A percentile compares a stretch with the other conserved stretches of the same genome.
These are phyloP conservation scores for Tetraodon nigroviridis DNA, from an alignment of 2,113 vertebrate genomes.

Conservation along the genomic window DNA sequence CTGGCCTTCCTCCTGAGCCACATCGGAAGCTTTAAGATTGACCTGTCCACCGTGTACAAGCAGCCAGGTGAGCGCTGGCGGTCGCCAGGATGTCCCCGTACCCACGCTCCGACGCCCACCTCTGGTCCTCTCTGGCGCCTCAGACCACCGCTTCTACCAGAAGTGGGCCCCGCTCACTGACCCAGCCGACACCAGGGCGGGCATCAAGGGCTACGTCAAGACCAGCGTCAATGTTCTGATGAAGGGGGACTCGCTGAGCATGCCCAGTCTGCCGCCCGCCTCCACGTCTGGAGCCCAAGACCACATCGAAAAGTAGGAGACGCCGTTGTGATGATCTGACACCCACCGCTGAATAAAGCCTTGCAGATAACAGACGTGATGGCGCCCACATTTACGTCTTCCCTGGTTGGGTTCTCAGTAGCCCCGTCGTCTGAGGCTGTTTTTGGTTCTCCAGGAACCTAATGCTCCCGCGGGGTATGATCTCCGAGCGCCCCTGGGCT, in stretches of 20 bases:
- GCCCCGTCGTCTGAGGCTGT: neutral
- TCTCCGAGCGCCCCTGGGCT: conserved; percentile 87
- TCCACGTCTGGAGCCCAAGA: conserved; percentile 60
- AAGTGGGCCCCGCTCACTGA: conserved; percentile 94
- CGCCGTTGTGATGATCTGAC: too few species aligned
- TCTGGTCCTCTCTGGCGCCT: neutral
- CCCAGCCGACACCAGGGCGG: conserved; percentile 82
- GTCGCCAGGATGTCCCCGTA: neutral
- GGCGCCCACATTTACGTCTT: too few species aligned
- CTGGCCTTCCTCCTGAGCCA: conserved; percentile 83
- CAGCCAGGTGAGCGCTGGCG: conserved; percentile 78
- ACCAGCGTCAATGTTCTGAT: conserved; percentile 81
- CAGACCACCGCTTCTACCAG: conserved; percentile 91
- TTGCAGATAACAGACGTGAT: too few species aligned
- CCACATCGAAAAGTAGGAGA: conserved; percentile 86
- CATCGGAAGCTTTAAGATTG: conserved; percentile 90
- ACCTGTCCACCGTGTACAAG: conserved; percentile 80
- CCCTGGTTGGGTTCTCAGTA: neutral
- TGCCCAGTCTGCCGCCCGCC: conserved; percentile 54
- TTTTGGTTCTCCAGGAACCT: conserved; percentile 76
- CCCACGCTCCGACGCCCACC: neutral
- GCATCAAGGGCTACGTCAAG: conserved; percentile 89
- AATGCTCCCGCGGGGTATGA: conserved; percentile 83
- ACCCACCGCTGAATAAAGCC: too few species aligned
- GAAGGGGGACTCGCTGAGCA: conserved; percentile 74